Percentiles rank a stretch among this genome's conserved stretches.
These are phyloP conservation scores for Sinonovacula constricta DNA, from an alignment of 1,140 invertebrate species.

Conservation along the genomic window DNA sequence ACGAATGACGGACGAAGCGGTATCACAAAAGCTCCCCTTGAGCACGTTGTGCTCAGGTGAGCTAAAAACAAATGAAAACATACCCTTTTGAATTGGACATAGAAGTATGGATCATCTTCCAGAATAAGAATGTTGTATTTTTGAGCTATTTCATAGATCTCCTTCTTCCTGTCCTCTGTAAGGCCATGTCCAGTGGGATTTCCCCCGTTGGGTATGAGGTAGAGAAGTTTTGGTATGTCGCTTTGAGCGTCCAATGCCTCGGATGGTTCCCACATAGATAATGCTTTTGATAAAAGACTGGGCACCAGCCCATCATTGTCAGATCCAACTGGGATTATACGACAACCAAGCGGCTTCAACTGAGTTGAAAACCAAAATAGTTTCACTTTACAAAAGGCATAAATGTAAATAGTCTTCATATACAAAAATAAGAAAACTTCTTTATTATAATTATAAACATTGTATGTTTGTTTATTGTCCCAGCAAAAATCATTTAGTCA, in stretches of 20 bases:
- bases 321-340: conserved; percentile 30
- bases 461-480: no score
- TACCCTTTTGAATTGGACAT: conserved; percentile 84
- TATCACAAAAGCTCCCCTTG: no score
- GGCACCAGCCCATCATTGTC: conserved; percentile 74
- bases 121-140: conserved; percentile 88
- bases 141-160: conserved; percentile 86
- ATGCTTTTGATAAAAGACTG: conserved; percentile 59
- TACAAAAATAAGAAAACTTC: no score
- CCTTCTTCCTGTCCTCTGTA: conserved; percentile 83
- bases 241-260: conserved; percentile 62
- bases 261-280: conserved; percentile 72
- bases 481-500: no score
- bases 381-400: not conserved
- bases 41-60: no score
- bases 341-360: conserved; percentile 45
- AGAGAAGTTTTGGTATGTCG: conserved; percentile 80
- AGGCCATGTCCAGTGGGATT: conserved; percentile 87
- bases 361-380: not conserved
- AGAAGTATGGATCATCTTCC: conserved; percentile 91
- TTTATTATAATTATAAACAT: no score
- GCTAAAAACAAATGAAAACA: no score
- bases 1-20: no score
- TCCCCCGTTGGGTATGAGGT: conserved; percentile 83
- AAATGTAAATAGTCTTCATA: not conserved